Base-by-base conservation (phyloP, 2,888 invertebrate species). In the Apocheima hispidaria region DNA sequence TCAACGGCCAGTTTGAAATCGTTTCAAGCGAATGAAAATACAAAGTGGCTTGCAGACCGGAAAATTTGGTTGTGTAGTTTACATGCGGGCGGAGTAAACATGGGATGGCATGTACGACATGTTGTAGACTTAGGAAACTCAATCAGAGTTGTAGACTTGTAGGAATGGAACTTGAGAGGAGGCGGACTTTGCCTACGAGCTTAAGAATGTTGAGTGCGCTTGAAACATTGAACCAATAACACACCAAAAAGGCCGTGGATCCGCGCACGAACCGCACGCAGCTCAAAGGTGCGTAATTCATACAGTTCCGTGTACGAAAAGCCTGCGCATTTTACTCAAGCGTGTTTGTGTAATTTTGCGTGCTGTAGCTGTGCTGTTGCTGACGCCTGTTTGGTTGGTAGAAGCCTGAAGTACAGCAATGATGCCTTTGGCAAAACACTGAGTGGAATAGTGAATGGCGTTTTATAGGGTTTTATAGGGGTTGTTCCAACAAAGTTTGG, bases 21-120 rank as follows among this genome's bases (percentile, higher is more conserved):
- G 63, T 75, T 70, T 67, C 72, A 71, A 75, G 76, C 77, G 81
- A 83, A 85, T 80, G 84, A 79, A 82, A 85, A 84, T 79, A 87
- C 89, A 90, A 90, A 90, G 87, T 83, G 85, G 71, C 71, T 74
- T 62, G 72, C 72, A 88, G 90, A 91, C 89, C 81, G 92, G 86
- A 90, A 90, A 91, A 90, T 90, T 89, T 78, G 78, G 74, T 78
- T 80, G 85, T 81, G 81, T 86, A 78, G 85, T 83, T 83, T 79
- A 84, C 83, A 91, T 92, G 89, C 88, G 91, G 91, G 91, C 68
- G 70, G 60, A 57, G 81, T 78, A 86, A 86, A 88, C 80, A 86
- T 72, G 74, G 66, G 59, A 63, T 35, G 41, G 56, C 36, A 60
- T 54, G 53, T 62, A 66, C 59, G 56, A 65, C 58, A 56, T 55